phyloP scores from a whole-genome alignment of 2,113 vertebrate genomes.

The Larimichthys polyactis region DNA sequence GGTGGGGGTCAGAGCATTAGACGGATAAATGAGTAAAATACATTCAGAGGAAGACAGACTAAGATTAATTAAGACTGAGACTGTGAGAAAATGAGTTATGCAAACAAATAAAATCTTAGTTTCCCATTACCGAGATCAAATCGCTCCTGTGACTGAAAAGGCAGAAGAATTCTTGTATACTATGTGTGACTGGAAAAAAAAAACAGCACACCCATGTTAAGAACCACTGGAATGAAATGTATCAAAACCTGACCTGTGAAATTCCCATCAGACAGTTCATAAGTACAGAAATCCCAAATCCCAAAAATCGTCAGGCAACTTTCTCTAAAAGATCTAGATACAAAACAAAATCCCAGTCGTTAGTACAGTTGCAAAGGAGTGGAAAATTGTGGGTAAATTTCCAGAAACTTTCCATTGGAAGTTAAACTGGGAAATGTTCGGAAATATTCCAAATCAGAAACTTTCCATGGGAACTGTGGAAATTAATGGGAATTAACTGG shows the following conservation, averaged over 20 bases:
- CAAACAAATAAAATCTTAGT: neutral
- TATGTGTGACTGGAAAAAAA: rapidly evolving
- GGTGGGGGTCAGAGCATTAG: neutral
- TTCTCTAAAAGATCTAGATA: no score
- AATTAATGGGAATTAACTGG: no score
- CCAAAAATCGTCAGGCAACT: neutral
- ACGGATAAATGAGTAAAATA: neutral
- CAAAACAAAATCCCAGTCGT: no score
- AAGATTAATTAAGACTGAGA: neutral
- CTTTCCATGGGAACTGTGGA: no score
- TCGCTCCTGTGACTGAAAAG: neutral
- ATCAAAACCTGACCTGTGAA: neutral
- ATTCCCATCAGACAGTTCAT: neutral
- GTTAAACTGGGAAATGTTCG: no score
- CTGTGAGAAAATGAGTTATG: neutral
- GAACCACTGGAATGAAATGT: neutral
- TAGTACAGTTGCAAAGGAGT: no score
- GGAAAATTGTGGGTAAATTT: no score
- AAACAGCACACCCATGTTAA: no score
- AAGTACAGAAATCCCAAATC: neutral
- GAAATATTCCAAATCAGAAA: no score
- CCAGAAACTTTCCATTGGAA: no score
- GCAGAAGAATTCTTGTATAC: neutral
- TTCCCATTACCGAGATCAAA: neutral
- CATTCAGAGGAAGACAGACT: neutral